Percentiles rank a stretch among this genome's conserved stretches.
Conservation (phyloP, 2,113 vertebrate genomes). For the Junco hyemalis region DNA sequence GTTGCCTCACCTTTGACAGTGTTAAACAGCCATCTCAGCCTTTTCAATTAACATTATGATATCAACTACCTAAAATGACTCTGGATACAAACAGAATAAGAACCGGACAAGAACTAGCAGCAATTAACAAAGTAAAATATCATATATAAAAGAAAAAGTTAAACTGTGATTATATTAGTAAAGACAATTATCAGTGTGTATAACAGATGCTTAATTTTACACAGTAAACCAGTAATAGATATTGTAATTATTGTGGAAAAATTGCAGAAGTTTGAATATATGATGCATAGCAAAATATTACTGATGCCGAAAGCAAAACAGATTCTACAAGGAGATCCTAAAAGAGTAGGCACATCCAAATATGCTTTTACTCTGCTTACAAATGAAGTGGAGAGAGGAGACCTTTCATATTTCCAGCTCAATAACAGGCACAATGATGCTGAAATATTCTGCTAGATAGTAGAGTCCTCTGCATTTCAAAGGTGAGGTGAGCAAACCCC, state of each 20-base stretch:
- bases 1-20: background rate
- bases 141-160: background rate
- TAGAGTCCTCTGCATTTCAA: background rate
- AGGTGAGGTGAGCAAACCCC: background rate
- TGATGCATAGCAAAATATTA: background rate
- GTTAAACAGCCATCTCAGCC: background rate
- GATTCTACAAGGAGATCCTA: background rate
- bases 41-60: background rate
- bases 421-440: background rate
- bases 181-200: background rate
- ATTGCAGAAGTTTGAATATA: background rate
- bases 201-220: background rate
- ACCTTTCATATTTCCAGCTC: background rate
- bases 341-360: background rate
- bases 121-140: background rate
- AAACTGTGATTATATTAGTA: background rate
- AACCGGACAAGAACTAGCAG: background rate
- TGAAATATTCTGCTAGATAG: background rate
- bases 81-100: background rate
- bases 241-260: background rate
- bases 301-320: background rate
- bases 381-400: background rate
- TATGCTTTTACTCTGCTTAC: background rate
- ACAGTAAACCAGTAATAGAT: background rate
- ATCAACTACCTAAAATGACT: background rate